These are phyloP conservation scores for Mus spicilegus DNA, from an alignment of 2,113 vertebrate species.

Conservation along the genomic window DNA sequence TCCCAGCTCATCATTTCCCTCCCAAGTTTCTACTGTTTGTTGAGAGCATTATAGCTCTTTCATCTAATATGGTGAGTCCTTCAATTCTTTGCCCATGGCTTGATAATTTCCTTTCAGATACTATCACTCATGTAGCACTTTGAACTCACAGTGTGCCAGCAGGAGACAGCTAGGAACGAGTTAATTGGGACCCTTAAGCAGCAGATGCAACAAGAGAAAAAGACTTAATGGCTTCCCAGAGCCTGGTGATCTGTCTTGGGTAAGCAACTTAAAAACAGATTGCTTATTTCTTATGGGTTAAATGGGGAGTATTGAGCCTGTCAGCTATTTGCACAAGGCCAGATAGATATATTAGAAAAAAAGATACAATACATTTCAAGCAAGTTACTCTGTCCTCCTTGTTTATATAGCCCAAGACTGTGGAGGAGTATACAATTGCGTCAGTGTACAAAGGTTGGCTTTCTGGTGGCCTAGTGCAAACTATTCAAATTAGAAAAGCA, in stretches of 20 bases:
- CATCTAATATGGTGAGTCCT: neutral
- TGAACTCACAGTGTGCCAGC: neutral
- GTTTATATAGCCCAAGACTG: neutral
- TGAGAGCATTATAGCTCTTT: neutral
- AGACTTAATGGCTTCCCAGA: neutral
- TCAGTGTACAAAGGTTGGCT: constrained; percentile 31
- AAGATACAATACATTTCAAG: constrained; percentile 26
- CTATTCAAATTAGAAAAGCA: constrained; percentile 8
- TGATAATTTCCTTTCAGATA: neutral
- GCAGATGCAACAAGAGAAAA: neutral
- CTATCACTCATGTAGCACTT: neutral
- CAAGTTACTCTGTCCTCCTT: constrained; percentile 51
- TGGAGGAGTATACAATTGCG: constrained; percentile 9
- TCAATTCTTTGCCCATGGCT: neutral
- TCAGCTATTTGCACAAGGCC: neutral
- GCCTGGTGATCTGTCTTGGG: neutral
- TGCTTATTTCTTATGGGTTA: neutral
- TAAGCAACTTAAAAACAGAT: neutral
- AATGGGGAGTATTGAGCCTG: neutral
- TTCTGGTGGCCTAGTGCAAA: neutral
- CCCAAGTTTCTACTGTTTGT: neutral
- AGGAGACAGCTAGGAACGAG: constrained; percentile 43
- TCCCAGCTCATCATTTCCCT: neutral
- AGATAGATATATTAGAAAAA: constrained; percentile 45
- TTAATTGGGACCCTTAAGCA: neutral